These are phyloP conservation scores for Hippocampus zosterae DNA, from an alignment of 2,113 vertebrate species.

Conservation along the genomic window DNA sequence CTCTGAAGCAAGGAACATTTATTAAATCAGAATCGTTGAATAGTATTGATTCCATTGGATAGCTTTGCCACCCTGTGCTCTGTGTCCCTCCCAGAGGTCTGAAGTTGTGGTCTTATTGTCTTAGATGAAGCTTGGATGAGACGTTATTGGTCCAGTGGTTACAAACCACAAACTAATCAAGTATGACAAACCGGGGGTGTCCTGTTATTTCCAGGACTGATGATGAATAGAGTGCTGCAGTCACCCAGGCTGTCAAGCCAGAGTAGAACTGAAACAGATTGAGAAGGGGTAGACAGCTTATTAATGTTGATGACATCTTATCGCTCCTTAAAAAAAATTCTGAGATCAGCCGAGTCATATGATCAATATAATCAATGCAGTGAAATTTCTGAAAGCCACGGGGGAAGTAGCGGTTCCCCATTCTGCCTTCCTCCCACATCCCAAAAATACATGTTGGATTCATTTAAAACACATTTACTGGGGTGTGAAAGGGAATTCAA, in stretches of 20 bases:
- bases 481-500: too few species aligned
- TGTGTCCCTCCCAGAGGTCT: constrained; percentile 54
- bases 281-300: constrained; percentile 67
- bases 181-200: constrained; percentile 78
- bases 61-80: constrained; percentile 34
- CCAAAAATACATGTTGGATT: too few species aligned
- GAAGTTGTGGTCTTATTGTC: constrained; percentile 64
- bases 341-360: constrained; percentile 52
- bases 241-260: constrained; percentile 73
- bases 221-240: constrained; percentile 72
- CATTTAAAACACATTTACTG: too few species aligned
- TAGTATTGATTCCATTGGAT: background rate
- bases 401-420: background rate
- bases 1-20: background rate
- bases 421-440: background rate
- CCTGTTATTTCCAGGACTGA: constrained; percentile 71
- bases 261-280: constrained; percentile 73
- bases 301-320: constrained; percentile 60
- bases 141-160: constrained; percentile 75
- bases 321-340: constrained; percentile 54
- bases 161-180: constrained; percentile 74
- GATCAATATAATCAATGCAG: background rate
- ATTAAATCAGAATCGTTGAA: background rate
- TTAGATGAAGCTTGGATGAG: constrained; percentile 59
- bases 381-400: background rate